These are phyloP conservation scores for Cremastinae sp. DNA, from an alignment of 2,888 invertebrate species.

Conservation along the genomic window DNA sequence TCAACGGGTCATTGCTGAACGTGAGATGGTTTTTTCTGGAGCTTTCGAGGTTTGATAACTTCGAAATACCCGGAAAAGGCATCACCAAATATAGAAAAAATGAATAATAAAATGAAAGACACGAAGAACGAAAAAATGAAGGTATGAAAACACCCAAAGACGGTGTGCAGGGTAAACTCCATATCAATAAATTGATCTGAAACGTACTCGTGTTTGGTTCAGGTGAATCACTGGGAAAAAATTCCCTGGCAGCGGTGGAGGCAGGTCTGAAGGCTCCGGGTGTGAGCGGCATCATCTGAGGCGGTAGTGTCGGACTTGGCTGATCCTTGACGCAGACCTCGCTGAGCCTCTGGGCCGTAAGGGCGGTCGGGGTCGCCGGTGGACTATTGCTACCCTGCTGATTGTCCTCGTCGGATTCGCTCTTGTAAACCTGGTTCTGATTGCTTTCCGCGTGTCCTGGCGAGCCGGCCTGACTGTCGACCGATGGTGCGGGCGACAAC, in stretches of 20 bases:
- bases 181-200: too few relatives aligned
- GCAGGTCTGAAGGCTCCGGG: constrained; percentile 80
- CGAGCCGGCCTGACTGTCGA: constrained; percentile 92
- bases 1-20: too few relatives aligned
- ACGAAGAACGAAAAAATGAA: too few relatives aligned
- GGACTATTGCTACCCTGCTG: constrained; percentile 81
- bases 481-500: constrained; percentile 93
- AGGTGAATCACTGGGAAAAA: constrained; percentile 89
- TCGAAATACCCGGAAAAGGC: too few relatives aligned
- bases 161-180: too few relatives aligned
- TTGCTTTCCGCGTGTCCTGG: constrained; percentile 87
- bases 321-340: constrained; percentile 79
- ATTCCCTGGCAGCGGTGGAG: constrained; percentile 84
- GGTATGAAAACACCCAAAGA: too few relatives aligned
- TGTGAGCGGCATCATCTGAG: constrained; percentile 78
- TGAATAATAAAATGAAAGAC: too few relatives aligned
- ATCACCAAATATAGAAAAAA: too few relatives aligned
- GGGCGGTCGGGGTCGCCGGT: constrained; percentile 82
- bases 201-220: constrained; percentile 94
- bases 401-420: constrained; percentile 90
- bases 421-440: constrained; percentile 73
- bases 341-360: constrained; percentile 78
- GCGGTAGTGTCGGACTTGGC: constrained; percentile 75
- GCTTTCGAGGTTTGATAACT: too few relatives aligned
- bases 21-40: too few relatives aligned